Percentiles rank a stretch among this genome's conserved stretches.
Conservation (phyloP, 2,797 vertebrate genomes). For the Limnodromus scolopaceus region DNA sequence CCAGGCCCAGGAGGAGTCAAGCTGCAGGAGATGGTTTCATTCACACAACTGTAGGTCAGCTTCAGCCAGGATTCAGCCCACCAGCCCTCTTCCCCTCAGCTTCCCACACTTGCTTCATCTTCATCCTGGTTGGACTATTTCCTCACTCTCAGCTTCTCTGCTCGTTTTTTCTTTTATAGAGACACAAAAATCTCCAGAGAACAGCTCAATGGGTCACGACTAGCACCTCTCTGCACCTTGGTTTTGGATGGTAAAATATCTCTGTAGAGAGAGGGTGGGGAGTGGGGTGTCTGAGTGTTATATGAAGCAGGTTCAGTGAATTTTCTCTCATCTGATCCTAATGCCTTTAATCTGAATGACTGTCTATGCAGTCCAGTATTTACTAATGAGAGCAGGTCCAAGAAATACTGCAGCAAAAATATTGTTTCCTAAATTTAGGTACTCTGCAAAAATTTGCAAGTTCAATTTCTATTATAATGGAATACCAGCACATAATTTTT, state of each 20-base stretch:
- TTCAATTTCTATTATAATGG: background rate
- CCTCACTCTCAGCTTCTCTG: background rate
- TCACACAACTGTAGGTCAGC: background rate
- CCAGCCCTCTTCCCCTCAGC: background rate
- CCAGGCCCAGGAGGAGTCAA: background rate
- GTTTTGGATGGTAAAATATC: background rate
- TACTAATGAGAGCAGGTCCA: background rate
- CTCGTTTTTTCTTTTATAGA: background rate
- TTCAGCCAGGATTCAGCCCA: background rate
- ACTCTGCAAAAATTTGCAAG: background rate
- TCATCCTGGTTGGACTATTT: background rate
- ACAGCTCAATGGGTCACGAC: background rate
- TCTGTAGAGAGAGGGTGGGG: background rate
- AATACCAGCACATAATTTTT: background rate
- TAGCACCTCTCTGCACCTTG: background rate
- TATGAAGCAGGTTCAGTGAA: background rate
- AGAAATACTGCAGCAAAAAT: background rate
- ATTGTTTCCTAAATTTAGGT: background rate
- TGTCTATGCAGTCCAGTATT: background rate
- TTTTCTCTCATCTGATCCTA: background rate
- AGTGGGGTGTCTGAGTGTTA: background rate
- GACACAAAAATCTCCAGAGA: background rate
- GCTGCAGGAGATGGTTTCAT: background rate
- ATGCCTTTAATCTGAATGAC: background rate
- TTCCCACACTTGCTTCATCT: background rate